Evolutionary conservation across 2,797 vertebrate genomes (phyloP).

Genomic region (Enteromius thamalakanensis): DNA sequence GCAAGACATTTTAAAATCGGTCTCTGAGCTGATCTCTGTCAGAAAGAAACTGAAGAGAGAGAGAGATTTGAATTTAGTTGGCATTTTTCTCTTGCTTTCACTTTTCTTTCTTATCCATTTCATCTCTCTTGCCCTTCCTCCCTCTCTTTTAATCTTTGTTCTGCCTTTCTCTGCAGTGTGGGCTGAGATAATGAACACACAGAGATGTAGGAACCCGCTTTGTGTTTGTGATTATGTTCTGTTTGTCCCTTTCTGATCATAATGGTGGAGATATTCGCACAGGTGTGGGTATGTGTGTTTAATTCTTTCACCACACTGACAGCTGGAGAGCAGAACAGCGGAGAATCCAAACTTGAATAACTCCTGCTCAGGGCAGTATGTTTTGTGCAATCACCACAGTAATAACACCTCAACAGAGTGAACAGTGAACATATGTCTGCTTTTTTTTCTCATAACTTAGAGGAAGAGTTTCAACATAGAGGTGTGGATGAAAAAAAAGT

Average conservation of each 20-base stretch:
- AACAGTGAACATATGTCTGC: constrained; percentile 24
- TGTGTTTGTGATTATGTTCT: constrained; percentile 40
- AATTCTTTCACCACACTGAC: constrained; percentile 31
- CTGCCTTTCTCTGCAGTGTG: constrained; percentile 39
- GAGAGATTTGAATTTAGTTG: constrained; percentile 7
- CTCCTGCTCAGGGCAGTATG: constrained; percentile 1
- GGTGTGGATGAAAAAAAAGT: not conserved
- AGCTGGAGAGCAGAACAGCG: constrained; percentile 15
- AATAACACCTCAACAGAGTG: constrained; percentile 49
- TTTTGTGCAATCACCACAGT: constrained; percentile 14
- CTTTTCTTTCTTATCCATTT: constrained; percentile 7
- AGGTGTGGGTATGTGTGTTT: constrained; percentile 48
- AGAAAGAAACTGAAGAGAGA: not conserved
- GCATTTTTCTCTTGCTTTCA: not conserved
- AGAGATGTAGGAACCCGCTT: constrained; percentile 33
- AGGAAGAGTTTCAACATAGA: not conserved
- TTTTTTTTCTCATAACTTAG: constrained; percentile 36
- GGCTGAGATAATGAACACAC: constrained; percentile 47
- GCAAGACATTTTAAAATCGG: constrained; percentile 20
- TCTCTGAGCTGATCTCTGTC: constrained; percentile 25
- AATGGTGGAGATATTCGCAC: constrained; percentile 46
- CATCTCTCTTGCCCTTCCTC: not conserved
- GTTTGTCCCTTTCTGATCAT: constrained; percentile 36
- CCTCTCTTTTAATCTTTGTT: constrained; percentile 28
- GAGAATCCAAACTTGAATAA: constrained; percentile 23